Conservation (phyloP, 2,888 invertebrate species). For the Pomacea canaliculata region DNA sequence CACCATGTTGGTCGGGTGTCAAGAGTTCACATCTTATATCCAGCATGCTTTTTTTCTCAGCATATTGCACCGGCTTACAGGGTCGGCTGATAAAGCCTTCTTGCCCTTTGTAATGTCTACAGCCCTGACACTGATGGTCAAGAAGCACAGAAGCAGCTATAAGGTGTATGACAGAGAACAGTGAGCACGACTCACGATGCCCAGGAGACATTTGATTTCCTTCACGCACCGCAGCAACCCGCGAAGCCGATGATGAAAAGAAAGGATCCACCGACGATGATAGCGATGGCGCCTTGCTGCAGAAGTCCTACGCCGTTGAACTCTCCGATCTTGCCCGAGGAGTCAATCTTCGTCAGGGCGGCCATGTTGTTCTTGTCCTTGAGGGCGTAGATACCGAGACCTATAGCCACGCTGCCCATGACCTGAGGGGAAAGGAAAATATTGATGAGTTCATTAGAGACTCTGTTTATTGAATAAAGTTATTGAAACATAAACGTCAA, state of each 20-base stretch:
- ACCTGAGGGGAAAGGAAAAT: not conserved
- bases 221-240: conserved; percentile 17
- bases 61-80: no score
- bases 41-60: no score
- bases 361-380: conserved; percentile 10
- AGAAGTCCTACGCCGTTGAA: conserved; percentile 11
- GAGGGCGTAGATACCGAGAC: conserved; percentile 19
- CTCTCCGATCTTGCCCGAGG: conserved; percentile 4
- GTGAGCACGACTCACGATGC: not conserved
- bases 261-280: conserved; percentile 10
- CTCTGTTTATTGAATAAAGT: no score
- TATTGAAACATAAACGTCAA: no score
- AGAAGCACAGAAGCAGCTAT: no score
- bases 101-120: no score
- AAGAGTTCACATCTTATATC: no score
- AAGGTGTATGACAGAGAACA: no score
- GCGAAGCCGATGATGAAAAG: conserved; percentile 12
- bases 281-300: conserved; percentile 19
- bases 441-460: no score
- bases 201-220: conserved; percentile 16
- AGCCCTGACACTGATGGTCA: no score
- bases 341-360: conserved; percentile 16
- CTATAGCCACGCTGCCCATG: conserved; percentile 8
- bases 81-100: no score
- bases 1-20: no score